Evolutionary conservation across 2,888 invertebrate species (phyloP).

Genomic region (Hyalella azteca): DNA sequence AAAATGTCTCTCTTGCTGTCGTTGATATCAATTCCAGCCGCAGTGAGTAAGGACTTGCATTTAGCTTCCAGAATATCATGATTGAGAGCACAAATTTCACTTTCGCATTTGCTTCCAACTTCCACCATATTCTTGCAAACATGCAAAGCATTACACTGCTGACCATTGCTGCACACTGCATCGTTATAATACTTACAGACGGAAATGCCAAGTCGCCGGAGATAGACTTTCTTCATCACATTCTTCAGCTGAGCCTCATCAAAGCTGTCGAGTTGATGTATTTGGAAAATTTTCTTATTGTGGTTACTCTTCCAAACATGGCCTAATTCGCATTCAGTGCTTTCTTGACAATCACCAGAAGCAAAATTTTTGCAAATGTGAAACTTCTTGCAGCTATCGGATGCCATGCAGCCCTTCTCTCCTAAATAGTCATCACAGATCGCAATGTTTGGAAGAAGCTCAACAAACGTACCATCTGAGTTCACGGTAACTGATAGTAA

Average conservation of each 20-base stretch:
- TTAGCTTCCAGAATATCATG: conserved; percentile 3
- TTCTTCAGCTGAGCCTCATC: not conserved
- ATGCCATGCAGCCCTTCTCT: not conserved
- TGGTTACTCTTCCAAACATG: not conserved
- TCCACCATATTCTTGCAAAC: not conserved
- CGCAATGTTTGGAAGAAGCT: not conserved
- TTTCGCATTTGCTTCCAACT: not conserved
- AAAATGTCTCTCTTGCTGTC: conserved; percentile 17
- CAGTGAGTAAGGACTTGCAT: not conserved
- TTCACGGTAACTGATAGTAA: not conserved
- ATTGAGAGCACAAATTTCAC: not conserved
- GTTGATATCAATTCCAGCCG: conserved; percentile 16
- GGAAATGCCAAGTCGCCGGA: not conserved
- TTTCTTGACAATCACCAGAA: conserved; percentile 8
- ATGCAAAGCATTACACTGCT: not conserved
- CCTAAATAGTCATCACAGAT: conserved; percentile 15
- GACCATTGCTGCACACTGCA: not conserved
- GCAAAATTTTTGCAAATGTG: conserved; percentile 9
- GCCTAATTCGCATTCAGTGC: not conserved
- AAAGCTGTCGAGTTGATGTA: not conserved
- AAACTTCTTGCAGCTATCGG: not conserved
- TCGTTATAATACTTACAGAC: conserved; percentile 10
- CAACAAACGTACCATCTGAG: not conserved
- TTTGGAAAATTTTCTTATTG: not conserved
- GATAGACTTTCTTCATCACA: not conserved